These are phyloP conservation scores for Antechinus stuartii DNA, from an alignment of 2,113 vertebrate species.

Conservation along the genomic window DNA sequence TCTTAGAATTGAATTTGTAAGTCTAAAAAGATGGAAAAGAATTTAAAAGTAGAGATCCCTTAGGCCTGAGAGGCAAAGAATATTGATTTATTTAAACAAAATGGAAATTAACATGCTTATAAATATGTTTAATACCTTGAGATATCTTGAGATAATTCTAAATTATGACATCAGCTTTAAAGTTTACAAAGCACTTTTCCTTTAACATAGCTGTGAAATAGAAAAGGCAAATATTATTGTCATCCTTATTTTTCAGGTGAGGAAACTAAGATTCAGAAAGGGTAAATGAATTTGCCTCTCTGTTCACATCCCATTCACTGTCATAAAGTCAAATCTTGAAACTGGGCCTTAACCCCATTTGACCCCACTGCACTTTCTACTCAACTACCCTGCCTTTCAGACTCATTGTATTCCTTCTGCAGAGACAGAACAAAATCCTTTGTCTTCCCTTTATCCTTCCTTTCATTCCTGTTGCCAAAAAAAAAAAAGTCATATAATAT, in stretches of 20 bases:
- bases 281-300: not conserved
- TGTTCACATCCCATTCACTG: not conserved
- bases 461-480: not conserved
- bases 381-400: slow-evolving; percentile 28
- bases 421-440: slow-evolving; percentile 46
- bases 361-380: not conserved
- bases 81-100: slow-evolving; percentile 25
- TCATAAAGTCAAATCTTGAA: not conserved
- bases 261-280: not conserved
- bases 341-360: not conserved
- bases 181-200: not conserved
- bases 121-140: slow-evolving; percentile 5
- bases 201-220: not conserved
- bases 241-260: not conserved
- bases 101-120: slow-evolving; percentile 20
- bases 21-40: slow-evolving; percentile 41
- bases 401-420: slow-evolving; percentile 42
- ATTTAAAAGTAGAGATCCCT: slow-evolving; percentile 39
- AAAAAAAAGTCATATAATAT: not conserved
- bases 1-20: slow-evolving; percentile 36
- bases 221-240: not conserved
- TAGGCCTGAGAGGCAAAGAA: not conserved
- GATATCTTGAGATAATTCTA: not conserved
- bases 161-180: not conserved
- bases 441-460: slow-evolving; percentile 14